Evolutionary conservation across 2,888 invertebrate species (phyloP), one percentile per base, ranked within the genome.

Genomic region (Drosophila rellima): DNA sequence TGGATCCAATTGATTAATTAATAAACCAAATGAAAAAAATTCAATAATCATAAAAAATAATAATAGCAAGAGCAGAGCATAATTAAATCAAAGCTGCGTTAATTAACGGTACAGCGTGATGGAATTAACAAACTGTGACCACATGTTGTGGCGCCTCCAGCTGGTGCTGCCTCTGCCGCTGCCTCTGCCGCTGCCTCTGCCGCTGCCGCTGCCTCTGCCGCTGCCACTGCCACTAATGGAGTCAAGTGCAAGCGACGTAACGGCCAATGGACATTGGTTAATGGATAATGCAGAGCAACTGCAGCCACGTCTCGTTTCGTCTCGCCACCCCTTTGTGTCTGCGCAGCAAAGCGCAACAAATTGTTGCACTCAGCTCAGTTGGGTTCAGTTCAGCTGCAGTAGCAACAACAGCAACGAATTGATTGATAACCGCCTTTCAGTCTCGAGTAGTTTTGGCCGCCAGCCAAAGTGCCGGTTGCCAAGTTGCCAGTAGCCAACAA

Each of bases 111-210:
- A 72, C 60, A 42, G 60, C 66, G 48, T 52, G 66, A 63, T 66
- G 54, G 67, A 82, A 75, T 76, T 77, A 90, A 74, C 88, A 78
- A 88, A 80, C 88, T 88, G 87, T 90, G 77, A 90, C 89, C 82
- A 71, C 70, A 76, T 69, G 73, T 63, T 76, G 71, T 39, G 68
- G 64, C 70, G 79, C 70, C 80, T 68, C 64, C 78, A 68, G 70
- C 61, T 37, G 64, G 23, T 65, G 39, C 42, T 42, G 57, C 54
- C 44, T 11, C 48, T 23, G 39, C 31, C 37, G 6, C 40, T 23
- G n/a, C n/a, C n/a, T n/a, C n/a, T 35, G 40, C 44, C 64, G 15
- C 26, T 33, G 33, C 37, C 45, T 48, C 44, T 67, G 59, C 52
- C 47, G 26, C 68, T 73, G n/a, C n/a, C n/a, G n/a, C n/a, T n/a